Percentiles rank a stretch among this genome's conserved stretches.
phyloP scores from a whole-genome alignment of 1,140 invertebrate species.

The Chrysopa pallens region DNA sequence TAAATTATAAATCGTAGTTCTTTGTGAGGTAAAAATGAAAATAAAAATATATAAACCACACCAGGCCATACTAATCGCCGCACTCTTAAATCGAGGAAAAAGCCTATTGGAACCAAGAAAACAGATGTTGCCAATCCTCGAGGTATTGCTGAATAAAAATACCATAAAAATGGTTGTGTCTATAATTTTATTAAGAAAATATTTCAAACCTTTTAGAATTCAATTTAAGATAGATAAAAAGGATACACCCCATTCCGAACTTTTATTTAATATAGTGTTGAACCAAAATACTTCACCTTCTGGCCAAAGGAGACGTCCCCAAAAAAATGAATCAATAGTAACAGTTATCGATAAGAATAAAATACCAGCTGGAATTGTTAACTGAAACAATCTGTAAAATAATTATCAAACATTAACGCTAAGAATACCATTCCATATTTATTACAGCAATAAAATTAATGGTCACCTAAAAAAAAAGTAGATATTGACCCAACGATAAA shows the following conservation, averaged over 20 bases:
- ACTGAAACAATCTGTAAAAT: constrained; percentile 48
- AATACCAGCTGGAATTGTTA: constrained; percentile 50
- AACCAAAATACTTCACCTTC: constrained; percentile 96
- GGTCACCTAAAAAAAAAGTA: too few relatives aligned
- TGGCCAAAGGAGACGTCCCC: constrained; percentile 82
- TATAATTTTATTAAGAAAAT: constrained; percentile 28
- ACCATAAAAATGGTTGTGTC: constrained; percentile 95
- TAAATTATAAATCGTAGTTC: constrained; percentile 98
- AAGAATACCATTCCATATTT: too few relatives aligned
- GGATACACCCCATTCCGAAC: constrained; percentile 94
- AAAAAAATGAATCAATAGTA: constrained; percentile 81
- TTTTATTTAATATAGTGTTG: constrained; percentile 88
- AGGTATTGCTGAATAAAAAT: constrained; percentile 94
- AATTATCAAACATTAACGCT: too few relatives aligned
- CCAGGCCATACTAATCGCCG: constrained; percentile 52
- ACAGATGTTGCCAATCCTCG: constrained; percentile 67
- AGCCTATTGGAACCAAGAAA: constrained; percentile 65
- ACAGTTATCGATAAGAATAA: constrained; percentile 54
- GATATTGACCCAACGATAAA: too few relatives aligned
- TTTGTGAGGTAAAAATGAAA: constrained; percentile 94
- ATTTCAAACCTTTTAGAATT: constrained; percentile 4
- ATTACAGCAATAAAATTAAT: too few relatives aligned
- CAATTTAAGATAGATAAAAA: constrained; percentile 25
- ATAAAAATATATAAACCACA: constrained; percentile 70
- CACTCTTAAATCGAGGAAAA: constrained; percentile 51